Evolutionary conservation across 2,113 vertebrate species (phyloP).

Genomic region (Nanger granti): DNA sequence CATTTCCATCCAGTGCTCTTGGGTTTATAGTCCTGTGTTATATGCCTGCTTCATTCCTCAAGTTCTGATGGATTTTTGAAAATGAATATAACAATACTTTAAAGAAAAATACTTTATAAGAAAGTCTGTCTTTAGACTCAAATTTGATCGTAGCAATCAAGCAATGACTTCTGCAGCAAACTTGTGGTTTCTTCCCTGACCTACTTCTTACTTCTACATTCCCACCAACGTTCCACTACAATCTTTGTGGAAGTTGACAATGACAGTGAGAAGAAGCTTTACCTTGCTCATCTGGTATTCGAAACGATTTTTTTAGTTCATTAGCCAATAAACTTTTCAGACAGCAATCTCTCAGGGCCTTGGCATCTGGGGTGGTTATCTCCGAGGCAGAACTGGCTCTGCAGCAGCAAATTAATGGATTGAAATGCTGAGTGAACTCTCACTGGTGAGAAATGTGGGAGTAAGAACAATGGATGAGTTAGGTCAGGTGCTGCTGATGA

Average conservation of each 20-base stretch:
- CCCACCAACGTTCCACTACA: background rate
- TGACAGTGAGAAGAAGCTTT: background rate
- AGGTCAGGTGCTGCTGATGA: background rate
- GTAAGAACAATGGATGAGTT: background rate
- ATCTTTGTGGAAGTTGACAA: background rate
- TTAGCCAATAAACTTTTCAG: background rate
- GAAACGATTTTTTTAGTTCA: background rate
- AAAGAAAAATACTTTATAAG: background rate
- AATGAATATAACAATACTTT: background rate
- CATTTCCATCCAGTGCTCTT: background rate
- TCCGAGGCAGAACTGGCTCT: background rate
- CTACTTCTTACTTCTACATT: background rate
- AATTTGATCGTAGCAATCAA: background rate
- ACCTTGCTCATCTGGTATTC: background rate
- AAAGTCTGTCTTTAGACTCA: background rate
- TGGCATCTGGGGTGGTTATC: background rate
- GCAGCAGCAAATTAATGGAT: background rate
- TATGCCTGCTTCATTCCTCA: background rate
- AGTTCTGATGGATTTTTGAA: background rate
- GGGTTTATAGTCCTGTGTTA: background rate
- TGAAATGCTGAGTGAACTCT: conserved; percentile 10
- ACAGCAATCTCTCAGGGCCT: background rate
- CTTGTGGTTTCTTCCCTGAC: background rate
- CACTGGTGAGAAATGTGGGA: background rate
- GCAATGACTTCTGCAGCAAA: background rate